Base-by-base conservation (phyloP, 1,140 invertebrate species). In the Rhynchophorus ferrugineus region DNA sequence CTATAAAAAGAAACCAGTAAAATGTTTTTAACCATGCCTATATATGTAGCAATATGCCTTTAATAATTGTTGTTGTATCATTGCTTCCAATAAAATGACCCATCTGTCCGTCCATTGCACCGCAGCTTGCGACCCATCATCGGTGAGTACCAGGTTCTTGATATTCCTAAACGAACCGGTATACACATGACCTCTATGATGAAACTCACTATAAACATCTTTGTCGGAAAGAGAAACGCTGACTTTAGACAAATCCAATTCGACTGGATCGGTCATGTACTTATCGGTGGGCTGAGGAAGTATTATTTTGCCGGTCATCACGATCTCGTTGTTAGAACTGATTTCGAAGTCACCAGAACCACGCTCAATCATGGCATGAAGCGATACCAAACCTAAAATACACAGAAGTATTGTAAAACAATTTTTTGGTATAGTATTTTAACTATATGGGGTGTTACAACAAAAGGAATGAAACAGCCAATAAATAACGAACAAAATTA, bases 141-240 rank as follows among this genome's bases (percentile, higher is more conserved):
- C 58, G 8, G 54, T 45, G 8, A 67, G 19, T 13, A 39, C 58
- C 18, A 69, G 20, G 18, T 36, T 56, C 48, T 68, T 67, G 6
- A 69, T 58, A 1, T 51, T 41, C 44, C 63, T 67, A 50, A 60
- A 69, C 3, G 49, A 18, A 14, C 60, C 62, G 2, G 57, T 42
- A 53, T 97, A 98, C 57, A 95, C 84, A 65, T 97, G 95, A 0
- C 94, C 94, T 62, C 93, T 77, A 2, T 96, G 77, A 62, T 83
- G 77, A 1, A 98, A 72, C 70, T 97, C 93, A 65, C 93, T 95
- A 69, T 98, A 98, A 44, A 97, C 78, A 66, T 97, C 94, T 44
- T 81, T 82, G 0, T 72, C 73, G 0, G 74, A 74, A 44, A 83
- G 52, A 21, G 61, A 20, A 7, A 74, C 59, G 58, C 71, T 49